Evolutionary conservation across 2,797 vertebrate species (phyloP).

Genomic region (Vultur gryphus): DNA sequence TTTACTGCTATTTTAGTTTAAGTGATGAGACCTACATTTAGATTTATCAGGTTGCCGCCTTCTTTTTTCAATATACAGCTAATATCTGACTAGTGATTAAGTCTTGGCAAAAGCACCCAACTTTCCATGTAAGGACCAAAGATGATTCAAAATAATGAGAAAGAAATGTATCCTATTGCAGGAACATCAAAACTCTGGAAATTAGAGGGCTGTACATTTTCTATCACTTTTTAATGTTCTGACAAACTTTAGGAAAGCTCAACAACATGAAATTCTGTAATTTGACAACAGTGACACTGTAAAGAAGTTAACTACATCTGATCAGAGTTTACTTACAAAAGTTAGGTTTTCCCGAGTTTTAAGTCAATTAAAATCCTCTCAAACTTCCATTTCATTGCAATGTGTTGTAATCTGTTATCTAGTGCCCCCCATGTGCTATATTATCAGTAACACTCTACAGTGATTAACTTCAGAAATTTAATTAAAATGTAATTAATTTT

Average conservation of each 20-base stretch:
- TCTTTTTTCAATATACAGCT: background rate
- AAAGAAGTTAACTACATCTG: background rate
- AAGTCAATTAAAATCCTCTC: background rate
- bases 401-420: background rate
- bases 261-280: background rate
- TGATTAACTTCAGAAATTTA: slow-evolving; percentile 8
- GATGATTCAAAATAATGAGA: background rate
- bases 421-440: background rate
- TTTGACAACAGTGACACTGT: background rate
- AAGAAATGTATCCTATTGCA: background rate
- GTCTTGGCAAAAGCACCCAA: background rate
- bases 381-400: background rate
- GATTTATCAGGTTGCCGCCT: background rate
- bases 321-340: background rate
- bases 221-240: background rate
- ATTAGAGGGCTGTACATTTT: background rate
- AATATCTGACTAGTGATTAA: background rate
- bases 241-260: background rate
- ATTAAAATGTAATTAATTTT: slow-evolving; percentile 54
- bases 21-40: background rate
- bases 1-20: background rate
- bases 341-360: background rate
- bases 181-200: background rate
- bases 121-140: background rate
- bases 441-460: background rate